Evolutionary conservation across 2,797 vertebrate species (phyloP).

Genomic region (Thamnophis elegans): DNA sequence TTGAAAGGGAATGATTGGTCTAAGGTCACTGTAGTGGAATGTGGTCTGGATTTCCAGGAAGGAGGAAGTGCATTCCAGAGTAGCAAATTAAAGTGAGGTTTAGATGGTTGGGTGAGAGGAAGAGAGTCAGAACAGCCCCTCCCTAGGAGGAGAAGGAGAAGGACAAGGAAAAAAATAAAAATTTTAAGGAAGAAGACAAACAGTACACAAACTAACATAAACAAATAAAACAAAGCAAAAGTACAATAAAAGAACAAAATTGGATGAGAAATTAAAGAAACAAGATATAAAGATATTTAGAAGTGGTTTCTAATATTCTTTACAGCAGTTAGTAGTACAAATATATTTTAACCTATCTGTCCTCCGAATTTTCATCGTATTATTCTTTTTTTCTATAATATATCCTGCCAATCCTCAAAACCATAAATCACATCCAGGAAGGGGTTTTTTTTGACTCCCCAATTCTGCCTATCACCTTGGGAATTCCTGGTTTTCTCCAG

Average conservation of each 20-base stretch:
- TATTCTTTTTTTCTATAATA: neutral
- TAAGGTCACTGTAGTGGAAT: neutral
- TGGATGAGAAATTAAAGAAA: neutral
- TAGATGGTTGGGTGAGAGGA: neutral
- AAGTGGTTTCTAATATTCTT: neutral
- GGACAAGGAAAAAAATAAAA: neutral
- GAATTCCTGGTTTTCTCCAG: neutral
- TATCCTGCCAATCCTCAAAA: neutral
- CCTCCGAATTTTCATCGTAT: neutral
- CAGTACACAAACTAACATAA: neutral
- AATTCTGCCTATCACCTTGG: neutral
- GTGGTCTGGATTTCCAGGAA: neutral
- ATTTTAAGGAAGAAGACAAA: neutral
- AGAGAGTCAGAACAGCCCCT: neutral
- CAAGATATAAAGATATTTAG: neutral
- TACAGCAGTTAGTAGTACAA: neutral
- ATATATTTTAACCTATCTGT: neutral
- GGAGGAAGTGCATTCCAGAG: neutral
- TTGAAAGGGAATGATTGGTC: neutral
- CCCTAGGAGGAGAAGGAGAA: neutral
- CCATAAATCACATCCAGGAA: neutral
- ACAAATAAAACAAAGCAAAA: neutral
- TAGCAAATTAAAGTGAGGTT: neutral
- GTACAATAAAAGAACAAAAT: neutral
- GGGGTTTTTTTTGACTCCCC: neutral